A percentile compares a stretch with the other conserved stretches of the same genome.
phyloP scores from a whole-genome alignment of 2,113 vertebrate species.

The Zosterops hypoxanthus region DNA sequence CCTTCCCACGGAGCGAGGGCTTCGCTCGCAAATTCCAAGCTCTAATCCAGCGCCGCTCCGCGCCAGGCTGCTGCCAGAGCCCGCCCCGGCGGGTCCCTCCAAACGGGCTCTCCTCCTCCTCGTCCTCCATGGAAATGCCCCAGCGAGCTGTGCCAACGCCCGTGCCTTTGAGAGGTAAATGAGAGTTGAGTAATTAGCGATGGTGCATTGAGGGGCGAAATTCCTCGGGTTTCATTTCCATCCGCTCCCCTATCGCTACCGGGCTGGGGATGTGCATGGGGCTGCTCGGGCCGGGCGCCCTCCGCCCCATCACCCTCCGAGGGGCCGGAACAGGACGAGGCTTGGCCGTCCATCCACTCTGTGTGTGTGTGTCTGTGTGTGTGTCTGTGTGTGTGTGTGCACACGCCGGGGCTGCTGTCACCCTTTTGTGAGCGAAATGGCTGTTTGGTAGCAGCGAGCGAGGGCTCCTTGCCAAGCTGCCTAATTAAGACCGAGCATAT shows the following conservation, averaged over 20 bases:
- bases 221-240: background rate
- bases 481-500: constrained; percentile 64
- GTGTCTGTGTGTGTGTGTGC: rapidly evolving
- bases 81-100: background rate
- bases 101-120: background rate
- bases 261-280: background rate
- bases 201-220: background rate
- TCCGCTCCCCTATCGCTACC: rapidly evolving
- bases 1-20: background rate
- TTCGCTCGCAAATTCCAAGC: background rate
- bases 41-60: background rate
- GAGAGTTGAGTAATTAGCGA: background rate
- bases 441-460: constrained; percentile 52
- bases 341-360: background rate
- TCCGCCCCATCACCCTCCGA: rapidly evolving
- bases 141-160: background rate
- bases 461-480: constrained; percentile 65
- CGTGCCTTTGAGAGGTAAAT: background rate
- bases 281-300: background rate
- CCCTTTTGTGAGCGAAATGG: constrained; percentile 57
- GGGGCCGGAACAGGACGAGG: background rate
- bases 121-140: background rate
- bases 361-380: background rate
- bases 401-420: background rate
- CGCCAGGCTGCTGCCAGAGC: background rate